Percentiles rank a stretch among this genome's conserved stretches.
Evolutionary conservation across 2,113 vertebrate species (phyloP).

Genomic region (Tor tambroides): DNA sequence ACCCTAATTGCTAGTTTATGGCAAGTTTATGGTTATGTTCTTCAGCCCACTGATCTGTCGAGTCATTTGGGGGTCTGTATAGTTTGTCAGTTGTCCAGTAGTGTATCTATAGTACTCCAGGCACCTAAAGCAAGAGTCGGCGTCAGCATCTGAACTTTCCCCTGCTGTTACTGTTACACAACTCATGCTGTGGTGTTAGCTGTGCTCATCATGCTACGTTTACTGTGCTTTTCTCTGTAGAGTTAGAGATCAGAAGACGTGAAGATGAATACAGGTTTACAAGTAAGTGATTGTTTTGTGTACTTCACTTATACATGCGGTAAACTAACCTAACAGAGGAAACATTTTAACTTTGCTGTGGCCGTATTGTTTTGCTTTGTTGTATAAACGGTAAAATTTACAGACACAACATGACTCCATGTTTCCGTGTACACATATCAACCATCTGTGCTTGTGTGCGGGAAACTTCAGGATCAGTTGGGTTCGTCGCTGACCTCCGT

Average conservation of each 20-base stretch:
- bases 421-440: neutral
- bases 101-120: neutral
- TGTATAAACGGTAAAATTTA: neutral
- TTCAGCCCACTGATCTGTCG: neutral
- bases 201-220: slow-evolving; percentile 61
- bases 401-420: neutral
- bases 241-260: slow-evolving; percentile 98
- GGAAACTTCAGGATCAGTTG: neutral
- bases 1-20: too few relatives aligned
- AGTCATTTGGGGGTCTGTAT: slow-evolving; percentile 51
- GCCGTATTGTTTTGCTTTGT: neutral
- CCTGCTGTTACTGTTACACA: slow-evolving; percentile 39
- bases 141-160: neutral
- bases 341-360: neutral
- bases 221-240: slow-evolving; percentile 89
- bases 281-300: slow-evolving; percentile 88
- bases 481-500: neutral
- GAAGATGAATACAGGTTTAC: slow-evolving; percentile 99
- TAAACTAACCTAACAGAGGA: neutral
- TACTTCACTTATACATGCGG: neutral
- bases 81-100: slow-evolving; percentile 76
- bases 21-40: too few relatives aligned
- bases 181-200: slow-evolving; percentile 43
- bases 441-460: neutral
- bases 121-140: too few relatives aligned